Percentiles rank a stretch among this genome's conserved stretches.
These are phyloP conservation scores for Drosophila sp. DNA, from an alignment of 1,140 invertebrate genomes.

Conservation along the genomic window DNA sequence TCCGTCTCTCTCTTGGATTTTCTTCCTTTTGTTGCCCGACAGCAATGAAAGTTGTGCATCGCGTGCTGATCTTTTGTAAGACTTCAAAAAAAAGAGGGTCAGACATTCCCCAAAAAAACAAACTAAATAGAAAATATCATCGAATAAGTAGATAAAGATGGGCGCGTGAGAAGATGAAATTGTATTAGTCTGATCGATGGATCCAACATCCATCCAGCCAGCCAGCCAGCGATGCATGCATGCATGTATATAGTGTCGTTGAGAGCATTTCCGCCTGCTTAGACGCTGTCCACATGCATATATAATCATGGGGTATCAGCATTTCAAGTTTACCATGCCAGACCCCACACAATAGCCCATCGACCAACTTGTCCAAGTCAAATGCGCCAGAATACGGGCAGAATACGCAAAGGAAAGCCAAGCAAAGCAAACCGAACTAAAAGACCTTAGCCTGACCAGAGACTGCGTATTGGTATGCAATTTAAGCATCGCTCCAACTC, in stretches of 20 bases:
- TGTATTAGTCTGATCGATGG: neutral
- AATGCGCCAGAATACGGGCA: slow-evolving; percentile 15
- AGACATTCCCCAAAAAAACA: neutral
- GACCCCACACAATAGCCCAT: slow-evolving; percentile 23
- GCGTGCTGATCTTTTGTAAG: slow-evolving; percentile 11
- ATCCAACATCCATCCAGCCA: neutral
- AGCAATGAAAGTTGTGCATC: slow-evolving; percentile 24
- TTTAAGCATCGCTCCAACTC: slow-evolving; percentile 20
- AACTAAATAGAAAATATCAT: neutral
- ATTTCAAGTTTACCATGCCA: slow-evolving; percentile 26
- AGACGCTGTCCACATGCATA: slow-evolving; percentile 20
- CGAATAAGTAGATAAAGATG: slow-evolving; percentile 7
- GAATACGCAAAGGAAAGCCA: slow-evolving; percentile 2
- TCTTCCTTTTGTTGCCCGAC: slow-evolving; percentile 12
- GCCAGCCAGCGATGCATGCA: neutral
- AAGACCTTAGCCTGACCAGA: slow-evolving; percentile 7
- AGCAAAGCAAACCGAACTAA: neutral
- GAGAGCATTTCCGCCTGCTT: slow-evolving; percentile 19
- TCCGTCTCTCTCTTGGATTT: neutral
- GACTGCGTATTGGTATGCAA: slow-evolving; percentile 23
- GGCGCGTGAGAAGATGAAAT: slow-evolving; percentile 12
- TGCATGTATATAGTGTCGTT: slow-evolving; percentile 10
- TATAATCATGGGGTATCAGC: slow-evolving; percentile 24
- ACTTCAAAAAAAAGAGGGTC: neutral
- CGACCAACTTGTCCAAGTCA: slow-evolving; percentile 21